Evolutionary conservation across 1,140 invertebrate species (phyloP), one percentile per base, ranked within the genome.

Genomic region (Nasonia longicornis): DNA sequence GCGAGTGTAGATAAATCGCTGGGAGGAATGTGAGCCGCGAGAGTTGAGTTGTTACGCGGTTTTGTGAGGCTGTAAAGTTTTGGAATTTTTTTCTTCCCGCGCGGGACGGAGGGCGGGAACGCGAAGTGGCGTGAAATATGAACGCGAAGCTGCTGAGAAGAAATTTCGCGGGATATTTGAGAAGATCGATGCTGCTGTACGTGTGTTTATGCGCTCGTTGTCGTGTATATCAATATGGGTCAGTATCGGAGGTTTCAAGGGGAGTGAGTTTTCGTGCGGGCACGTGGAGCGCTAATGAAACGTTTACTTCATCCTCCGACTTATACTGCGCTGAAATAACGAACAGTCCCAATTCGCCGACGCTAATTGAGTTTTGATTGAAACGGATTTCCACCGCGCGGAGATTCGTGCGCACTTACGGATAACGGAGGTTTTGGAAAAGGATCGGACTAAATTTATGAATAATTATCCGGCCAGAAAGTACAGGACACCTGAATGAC

Each of bases 401-500:
- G 11, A 45, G 29, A 52, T 35, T 35, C 22, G 22, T 29, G 45
- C 11, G 45, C 11, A 22, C 10, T 35, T 35, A n/a, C 20, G 26
- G 26, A 2, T 0, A 45, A 72, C 14, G 29, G 29, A 31, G 45
- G 26, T 29, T 29, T 78, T 10, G 64, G 0, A n/a, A 58, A 58
- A 16, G 52, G 52, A 58, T 58, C 52, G 6, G 2, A 1, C 6
- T 7, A 58, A 58, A 42, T 64, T 73, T 66, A 67, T 79, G 77
- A 79, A 72, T 72, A 79, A 72, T 72, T 20, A 52, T 63, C 45
- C 35, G 4, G 45, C 67, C 20, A 64, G 35, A 71, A 74, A 64
- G 73, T 42, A 42, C 29, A 74, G 58, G 71, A 80, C 78, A 80
- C 78, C 45, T 38, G 72, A 64, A 58, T 80, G n/a, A 35, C 79